Percentiles rank a stretch among this genome's conserved stretches.
Evolutionary conservation across 2,888 invertebrate species (phyloP).

Genomic region (Camponotus fellah): DNA sequence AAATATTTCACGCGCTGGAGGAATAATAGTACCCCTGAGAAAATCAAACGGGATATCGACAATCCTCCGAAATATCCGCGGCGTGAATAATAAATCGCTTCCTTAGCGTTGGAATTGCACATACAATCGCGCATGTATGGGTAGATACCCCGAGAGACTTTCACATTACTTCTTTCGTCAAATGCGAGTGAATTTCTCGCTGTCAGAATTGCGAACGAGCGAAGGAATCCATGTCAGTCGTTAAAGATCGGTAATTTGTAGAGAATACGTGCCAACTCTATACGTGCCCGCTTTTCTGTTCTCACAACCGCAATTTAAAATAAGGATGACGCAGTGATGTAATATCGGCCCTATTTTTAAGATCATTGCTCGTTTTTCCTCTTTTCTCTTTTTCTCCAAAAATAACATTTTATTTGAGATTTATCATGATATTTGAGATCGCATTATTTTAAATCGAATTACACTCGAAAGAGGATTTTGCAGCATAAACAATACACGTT

Average conservation of each 20-base stretch:
- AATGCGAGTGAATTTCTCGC: slow-evolving; percentile 7
- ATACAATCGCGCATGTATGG: neutral
- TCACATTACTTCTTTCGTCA: neutral
- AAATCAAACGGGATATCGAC: neutral
- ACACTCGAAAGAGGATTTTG: neutral
- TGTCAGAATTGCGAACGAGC: no score
- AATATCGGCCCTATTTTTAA: neutral
- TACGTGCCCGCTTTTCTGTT: neutral
- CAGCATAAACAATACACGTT: neutral
- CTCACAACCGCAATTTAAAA: neutral
- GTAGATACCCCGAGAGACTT: neutral
- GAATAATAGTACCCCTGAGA: neutral
- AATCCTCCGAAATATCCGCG: neutral
- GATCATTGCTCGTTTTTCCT: neutral
- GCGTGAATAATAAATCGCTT: slow-evolving; percentile 1
- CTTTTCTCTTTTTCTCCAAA: no score
- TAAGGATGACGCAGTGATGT: neutral
- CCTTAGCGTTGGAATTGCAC: neutral
- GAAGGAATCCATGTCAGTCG: neutral
- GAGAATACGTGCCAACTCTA: neutral
- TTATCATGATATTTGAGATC: neutral
- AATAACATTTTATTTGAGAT: neutral
- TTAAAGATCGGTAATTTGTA: neutral
- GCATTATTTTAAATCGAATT: neutral
- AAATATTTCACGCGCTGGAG: neutral